Evolutionary conservation across 2,888 invertebrate genomes (phyloP).

Genomic region (Cyclophora punctaria): DNA sequence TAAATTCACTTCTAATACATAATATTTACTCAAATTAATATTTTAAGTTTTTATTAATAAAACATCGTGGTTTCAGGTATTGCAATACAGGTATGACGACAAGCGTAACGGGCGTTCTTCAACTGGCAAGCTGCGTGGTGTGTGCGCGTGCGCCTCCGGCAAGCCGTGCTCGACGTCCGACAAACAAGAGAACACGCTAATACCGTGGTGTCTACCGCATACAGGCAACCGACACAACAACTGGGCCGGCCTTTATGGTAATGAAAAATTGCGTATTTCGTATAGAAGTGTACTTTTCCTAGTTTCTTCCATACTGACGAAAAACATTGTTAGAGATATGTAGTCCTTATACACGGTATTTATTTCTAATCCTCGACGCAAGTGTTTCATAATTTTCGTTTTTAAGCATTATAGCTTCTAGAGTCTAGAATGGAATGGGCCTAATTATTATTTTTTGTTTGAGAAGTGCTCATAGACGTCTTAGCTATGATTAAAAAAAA

Average conservation of each 20-base stretch:
- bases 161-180: constrained; percentile 80
- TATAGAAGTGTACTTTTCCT: too few relatives aligned
- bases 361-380: too few relatives aligned
- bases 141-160: constrained; percentile 83
- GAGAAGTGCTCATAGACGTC: not conserved
- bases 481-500: not conserved
- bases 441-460: not conserved
- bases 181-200: constrained; percentile 86
- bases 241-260: constrained; percentile 89
- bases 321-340: too few relatives aligned
- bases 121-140: constrained; percentile 77
- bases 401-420: too few relatives aligned
- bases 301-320: too few relatives aligned
- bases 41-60: not conserved
- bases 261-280: too few relatives aligned
- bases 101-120: constrained; percentile 63
- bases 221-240: constrained; percentile 89
- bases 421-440: too few relatives aligned
- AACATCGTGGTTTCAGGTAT: constrained; percentile 34
- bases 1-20: not conserved
- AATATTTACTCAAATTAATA: not conserved
- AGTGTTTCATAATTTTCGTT: too few relatives aligned
- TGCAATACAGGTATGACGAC: constrained; percentile 65
- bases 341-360: too few relatives aligned
- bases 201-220: constrained; percentile 93